Percentiles rank a stretch among this genome's conserved stretches.
These are phyloP conservation scores for Epinotia demarniana DNA, from an alignment of 2,888 invertebrate species.

Conservation along the genomic window DNA sequence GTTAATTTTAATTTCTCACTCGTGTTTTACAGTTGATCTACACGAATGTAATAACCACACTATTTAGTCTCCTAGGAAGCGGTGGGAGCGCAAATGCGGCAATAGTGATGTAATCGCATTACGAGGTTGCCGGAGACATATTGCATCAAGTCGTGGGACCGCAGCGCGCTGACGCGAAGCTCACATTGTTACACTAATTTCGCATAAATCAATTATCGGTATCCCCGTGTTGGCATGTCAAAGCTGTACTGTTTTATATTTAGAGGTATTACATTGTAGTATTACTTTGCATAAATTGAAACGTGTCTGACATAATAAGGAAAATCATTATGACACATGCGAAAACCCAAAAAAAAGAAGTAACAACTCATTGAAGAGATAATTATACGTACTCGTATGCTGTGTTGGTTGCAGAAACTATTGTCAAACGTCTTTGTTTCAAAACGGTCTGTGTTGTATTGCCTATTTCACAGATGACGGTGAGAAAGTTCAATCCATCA, in stretches of 20 bases:
- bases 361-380: too few relatives aligned
- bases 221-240: background rate
- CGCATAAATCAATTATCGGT: constrained; percentile 6
- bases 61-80: constrained; percentile 14
- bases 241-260: too few relatives aligned
- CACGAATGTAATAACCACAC: background rate
- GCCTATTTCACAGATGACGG: too few relatives aligned
- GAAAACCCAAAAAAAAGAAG: too few relatives aligned
- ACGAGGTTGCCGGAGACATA: constrained; percentile 30
- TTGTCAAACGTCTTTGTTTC: too few relatives aligned
- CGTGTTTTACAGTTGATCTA: constrained; percentile 2
- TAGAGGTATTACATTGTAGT: too few relatives aligned
- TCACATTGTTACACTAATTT: constrained; percentile 18
- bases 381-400: too few relatives aligned
- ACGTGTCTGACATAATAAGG: too few relatives aligned
- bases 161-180: constrained; percentile 20
- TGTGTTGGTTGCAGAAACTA: too few relatives aligned
- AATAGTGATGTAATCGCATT: constrained; percentile 31
- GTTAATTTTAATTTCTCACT: background rate
- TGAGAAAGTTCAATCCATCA: background rate
- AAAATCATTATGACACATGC: too few relatives aligned
- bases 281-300: too few relatives aligned
- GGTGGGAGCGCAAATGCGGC: background rate
- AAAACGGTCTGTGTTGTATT: too few relatives aligned
- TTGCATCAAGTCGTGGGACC: constrained; percentile 38